A percentile compares a stretch with the other conserved stretches of the same genome.
Evolutionary conservation across 2,113 vertebrate species (phyloP).

Genomic region (Seriola aureovittata): DNA sequence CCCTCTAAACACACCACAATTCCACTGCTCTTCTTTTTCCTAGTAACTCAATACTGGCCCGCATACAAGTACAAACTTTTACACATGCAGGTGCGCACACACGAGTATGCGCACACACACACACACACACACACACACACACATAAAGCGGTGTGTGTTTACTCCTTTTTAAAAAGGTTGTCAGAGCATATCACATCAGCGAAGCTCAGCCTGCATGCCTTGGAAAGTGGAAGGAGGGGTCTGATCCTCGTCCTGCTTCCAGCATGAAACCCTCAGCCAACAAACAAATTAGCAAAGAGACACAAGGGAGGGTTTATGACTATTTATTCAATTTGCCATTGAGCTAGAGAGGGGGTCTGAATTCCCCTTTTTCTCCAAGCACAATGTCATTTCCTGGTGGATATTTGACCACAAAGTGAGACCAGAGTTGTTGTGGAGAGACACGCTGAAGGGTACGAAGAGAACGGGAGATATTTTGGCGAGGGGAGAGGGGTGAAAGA

Average conservation of each 20-base stretch:
- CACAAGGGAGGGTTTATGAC: conserved; percentile 62
- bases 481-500: conserved; percentile 53
- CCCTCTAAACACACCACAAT: conserved; percentile 59
- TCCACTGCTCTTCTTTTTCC: conserved; percentile 46
- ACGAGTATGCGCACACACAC: neutral
- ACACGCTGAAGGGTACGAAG: conserved; percentile 34
- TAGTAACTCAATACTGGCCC: conserved; percentile 44
- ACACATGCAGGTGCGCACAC: conserved; percentile 55
- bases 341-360: conserved; percentile 18
- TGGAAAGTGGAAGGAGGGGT: conserved; percentile 50
- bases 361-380: conserved; percentile 36
- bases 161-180: conserved; percentile 56
- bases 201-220: conserved; percentile 31
- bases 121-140: conserved; percentile 7
- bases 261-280: conserved; percentile 48
- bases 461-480: conserved; percentile 55
- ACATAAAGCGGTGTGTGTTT: conserved; percentile 38
- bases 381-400: conserved; percentile 60
- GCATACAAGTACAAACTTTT: conserved; percentile 44
- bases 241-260: conserved; percentile 25
- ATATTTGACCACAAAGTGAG: conserved; percentile 64
- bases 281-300: conserved; percentile 61
- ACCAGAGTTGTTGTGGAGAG: conserved; percentile 59
- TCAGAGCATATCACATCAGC: conserved; percentile 64
- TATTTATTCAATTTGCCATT: conserved; percentile 67